Conservation (phyloP, 2,113 vertebrate species). For the Gymnorhina tibicen region DNA sequence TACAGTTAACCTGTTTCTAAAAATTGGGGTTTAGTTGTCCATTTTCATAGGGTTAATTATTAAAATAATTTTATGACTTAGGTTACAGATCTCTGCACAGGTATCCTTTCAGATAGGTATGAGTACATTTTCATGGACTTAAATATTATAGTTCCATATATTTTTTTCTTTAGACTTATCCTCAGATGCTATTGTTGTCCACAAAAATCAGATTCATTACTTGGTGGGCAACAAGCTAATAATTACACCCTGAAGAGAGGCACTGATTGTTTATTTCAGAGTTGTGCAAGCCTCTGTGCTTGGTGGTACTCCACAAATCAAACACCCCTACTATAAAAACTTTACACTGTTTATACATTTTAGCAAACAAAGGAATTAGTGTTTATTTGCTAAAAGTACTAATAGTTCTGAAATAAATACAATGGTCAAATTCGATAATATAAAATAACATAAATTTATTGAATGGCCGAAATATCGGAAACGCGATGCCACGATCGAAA, state of each 20-base stretch:
- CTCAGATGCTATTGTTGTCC: neutral
- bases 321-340: neutral
- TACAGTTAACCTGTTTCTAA: neutral
- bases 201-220: fast-evolving
- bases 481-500: too few species aligned
- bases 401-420: too few species aligned
- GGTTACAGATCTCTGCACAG: neutral
- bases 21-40: neutral
- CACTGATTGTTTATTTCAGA: neutral
- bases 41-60: neutral
- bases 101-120: neutral
- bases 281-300: neutral
- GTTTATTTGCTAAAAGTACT: neutral
- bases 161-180: neutral
- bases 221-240: neutral
- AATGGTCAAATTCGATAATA: too few species aligned
- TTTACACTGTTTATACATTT: neutral
- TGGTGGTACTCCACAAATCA: neutral
- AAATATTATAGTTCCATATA: neutral
- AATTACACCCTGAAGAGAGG: neutral
- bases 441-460: too few species aligned
- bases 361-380: neutral
- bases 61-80: neutral
- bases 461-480: too few species aligned
- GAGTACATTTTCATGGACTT: neutral